Evolutionary conservation across 2,888 invertebrate genomes (phyloP), one percentile per base, ranked within the genome.

Genomic region (Sinentomon sp.): DNA sequence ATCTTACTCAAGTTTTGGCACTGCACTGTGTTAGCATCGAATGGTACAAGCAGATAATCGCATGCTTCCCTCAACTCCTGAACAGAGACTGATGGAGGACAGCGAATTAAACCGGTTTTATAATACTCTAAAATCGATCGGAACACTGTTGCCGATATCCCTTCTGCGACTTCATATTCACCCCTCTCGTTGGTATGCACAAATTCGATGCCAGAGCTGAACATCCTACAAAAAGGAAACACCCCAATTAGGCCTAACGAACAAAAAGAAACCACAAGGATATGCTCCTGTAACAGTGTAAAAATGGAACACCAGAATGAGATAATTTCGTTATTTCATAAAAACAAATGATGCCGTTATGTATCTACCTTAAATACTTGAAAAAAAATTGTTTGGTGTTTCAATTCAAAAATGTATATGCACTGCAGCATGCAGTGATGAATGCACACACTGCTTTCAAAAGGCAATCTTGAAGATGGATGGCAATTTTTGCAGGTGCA

Each of bases 21-120:
- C 47, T 85, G 72, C 33, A 97, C 76, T 26, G 87, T 89, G 42
- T 68, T 71, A 7, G 92, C 83, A 57, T 89, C 87, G 51, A 99
- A 99, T 10, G 97, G 97, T 49, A 99, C 77, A 26, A 97, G 63
- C 34, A 99, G 62, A 54, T 97, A 99, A 54, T 99, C 97, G 51
- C 97, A 97, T 14, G 97, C 94, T 56, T 99, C 97, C 38, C 92
- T 61, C 41, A 99, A 55, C 55, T 99, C 97, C 47, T 85, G 83
- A 24, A 97, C 87, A 1, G 85, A 74, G 1, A 97, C 83, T 1
- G 82, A 76, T 0, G 87, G 83, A 0, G 97, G 97, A 50, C 94
- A 97, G 22, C 78, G 66, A 42, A 94, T 83, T 21, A 74, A 60
- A 3, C 87, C 87, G 13, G 73, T 74, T 38, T 78, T 71, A 57